Evolutionary conservation across 2,113 vertebrate genomes (phyloP), one percentile per base, ranked within the genome.

Genomic region (Barbus barbus): DNA sequence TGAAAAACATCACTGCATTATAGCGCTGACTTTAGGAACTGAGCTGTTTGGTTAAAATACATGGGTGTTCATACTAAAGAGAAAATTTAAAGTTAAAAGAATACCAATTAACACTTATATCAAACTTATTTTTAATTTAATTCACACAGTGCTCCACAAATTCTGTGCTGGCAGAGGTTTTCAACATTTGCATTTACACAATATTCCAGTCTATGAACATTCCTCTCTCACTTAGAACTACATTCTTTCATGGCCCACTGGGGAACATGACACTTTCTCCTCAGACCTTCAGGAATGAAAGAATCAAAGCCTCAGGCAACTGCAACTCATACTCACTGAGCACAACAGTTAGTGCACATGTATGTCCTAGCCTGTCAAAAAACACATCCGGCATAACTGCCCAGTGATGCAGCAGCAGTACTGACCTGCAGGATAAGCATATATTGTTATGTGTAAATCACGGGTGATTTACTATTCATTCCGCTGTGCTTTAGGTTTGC

Each of bases 251-350:
- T 14, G 41, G 26, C 78, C 26, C 60, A 69, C 61, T 48, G 12
- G 26, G 26, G 18, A 67, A 81, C 24, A 51, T 31, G 9, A 81
- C 44, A 53, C 78, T 67, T 81, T 81, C 18, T 51, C 44, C 63
- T 81, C 44, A 51, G 38, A 63, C 65, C 60, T 69, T 81, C 6
- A 74, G 78, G 36, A 79, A 60, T 31, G 60, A 53, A 83, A 51
- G 9, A 69, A 60, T 83, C 56, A 14, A 5, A 67, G 46, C 53
- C 20, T 48, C 31, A n/a, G 65, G 78, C 44, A n/a, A 69, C 24
- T 14, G 44, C 41, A 67, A 5, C n/a, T 60, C 81, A 56, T 20
- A 56, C 33, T 22, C 14, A 78, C 5, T 67, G 18, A 65, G 24
- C 20, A 77, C 58, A 12, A 77, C 20, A 48, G 33, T 44, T 2